Evolutionary conservation across 2,888 invertebrate species (phyloP).

Genomic region (Syritta pipiens): DNA sequence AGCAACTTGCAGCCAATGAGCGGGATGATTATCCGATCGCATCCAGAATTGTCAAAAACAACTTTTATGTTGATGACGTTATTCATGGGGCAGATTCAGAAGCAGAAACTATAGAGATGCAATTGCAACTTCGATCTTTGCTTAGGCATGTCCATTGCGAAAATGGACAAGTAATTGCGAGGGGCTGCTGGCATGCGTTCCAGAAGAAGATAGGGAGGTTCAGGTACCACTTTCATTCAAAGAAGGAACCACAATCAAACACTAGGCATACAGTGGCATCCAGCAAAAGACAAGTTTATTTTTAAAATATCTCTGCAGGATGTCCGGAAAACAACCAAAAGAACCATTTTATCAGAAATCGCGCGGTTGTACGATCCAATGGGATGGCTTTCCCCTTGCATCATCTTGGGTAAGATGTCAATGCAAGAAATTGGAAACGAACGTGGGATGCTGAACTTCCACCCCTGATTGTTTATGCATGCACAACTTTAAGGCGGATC

Average conservation of each 20-base stretch:
- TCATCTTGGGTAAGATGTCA: not conserved
- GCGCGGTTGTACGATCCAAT: conserved; percentile 3
- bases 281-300: not conserved
- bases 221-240: conserved; percentile 5
- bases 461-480: not conserved
- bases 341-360: conserved; percentile 7
- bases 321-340: not conserved
- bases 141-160: conserved; percentile 1
- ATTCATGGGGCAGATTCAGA: conserved; percentile 14
- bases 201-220: conserved; percentile 13
- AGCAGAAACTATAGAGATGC: conserved; percentile 6
- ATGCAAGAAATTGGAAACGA: conserved; percentile 20
- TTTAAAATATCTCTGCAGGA: not conserved
- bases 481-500: not conserved
- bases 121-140: not conserved
- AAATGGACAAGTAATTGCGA: conserved; percentile 30
- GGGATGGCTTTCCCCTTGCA: too few relatives aligned
- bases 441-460: conserved; percentile 10
- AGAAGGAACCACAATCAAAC: not conserved
- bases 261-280: conserved; percentile 1
- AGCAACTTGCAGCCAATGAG: conserved; percentile 8
- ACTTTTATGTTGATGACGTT: conserved; percentile 12
- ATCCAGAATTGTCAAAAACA: not conserved
- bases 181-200: not conserved
- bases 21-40: not conserved